Percentiles rank a stretch among this genome's conserved stretches.
Evolutionary conservation across 2,797 vertebrate genomes (phyloP).

Genomic region (Sebastes cheni): DNA sequence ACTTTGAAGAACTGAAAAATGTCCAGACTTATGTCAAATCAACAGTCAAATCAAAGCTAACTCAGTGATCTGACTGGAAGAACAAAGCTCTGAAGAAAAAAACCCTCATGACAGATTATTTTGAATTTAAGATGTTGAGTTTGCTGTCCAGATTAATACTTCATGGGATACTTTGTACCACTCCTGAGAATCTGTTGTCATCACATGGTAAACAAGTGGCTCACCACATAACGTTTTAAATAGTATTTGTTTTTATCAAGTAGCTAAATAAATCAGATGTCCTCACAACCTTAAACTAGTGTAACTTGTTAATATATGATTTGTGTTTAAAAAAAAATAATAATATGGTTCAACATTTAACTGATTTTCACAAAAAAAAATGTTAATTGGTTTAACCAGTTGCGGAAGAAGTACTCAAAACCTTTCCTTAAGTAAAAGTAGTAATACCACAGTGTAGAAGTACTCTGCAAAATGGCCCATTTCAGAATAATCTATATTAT

Average conservation of each 20-base stretch:
- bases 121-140: neutral
- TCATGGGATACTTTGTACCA: neutral
- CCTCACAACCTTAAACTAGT: neutral
- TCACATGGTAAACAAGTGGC: neutral
- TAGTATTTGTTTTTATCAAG: neutral
- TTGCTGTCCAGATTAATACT: neutral
- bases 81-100: neutral
- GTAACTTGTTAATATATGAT: neutral
- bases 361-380: neutral
- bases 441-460: too few relatives aligned
- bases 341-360: neutral
- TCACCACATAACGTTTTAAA: neutral
- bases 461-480: too few relatives aligned
- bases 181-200: neutral
- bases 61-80: neutral
- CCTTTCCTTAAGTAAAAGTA: too few relatives aligned
- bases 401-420: too few relatives aligned
- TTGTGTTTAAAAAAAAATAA: neutral
- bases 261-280: neutral
- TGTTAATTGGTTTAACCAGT: neutral
- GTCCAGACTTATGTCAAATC: neutral
- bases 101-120: neutral
- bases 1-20: neutral
- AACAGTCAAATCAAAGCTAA: slow-evolving; percentile 5
- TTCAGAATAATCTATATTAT: too few relatives aligned